Conservation (phyloP, 2,888 invertebrate genomes). For the Trimorus sp. region DNA sequence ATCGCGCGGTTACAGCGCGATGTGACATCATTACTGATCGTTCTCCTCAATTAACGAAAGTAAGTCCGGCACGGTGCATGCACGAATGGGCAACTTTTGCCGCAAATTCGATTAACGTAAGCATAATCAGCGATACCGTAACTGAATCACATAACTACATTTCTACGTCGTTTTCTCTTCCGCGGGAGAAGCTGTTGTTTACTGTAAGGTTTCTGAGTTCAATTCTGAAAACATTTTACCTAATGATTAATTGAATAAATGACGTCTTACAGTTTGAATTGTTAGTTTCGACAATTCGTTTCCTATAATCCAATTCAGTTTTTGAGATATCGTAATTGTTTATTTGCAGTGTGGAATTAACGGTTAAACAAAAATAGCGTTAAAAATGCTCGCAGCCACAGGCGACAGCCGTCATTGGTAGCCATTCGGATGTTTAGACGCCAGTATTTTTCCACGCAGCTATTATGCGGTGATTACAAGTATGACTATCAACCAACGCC, state of each 20-base stretch:
- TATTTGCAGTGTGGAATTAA: background rate
- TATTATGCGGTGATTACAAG: constrained; percentile 39
- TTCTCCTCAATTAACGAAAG: constrained; percentile 40
- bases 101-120: constrained; percentile 58
- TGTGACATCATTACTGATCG: no score
- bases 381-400: constrained; percentile 12
- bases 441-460: constrained; percentile 38
- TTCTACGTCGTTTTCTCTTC: constrained; percentile 70
- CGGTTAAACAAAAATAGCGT: no score
- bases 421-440: constrained; percentile 36
- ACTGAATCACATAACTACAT: constrained; percentile 67
- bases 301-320: no score
- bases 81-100: constrained; percentile 54
- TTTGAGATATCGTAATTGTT: background rate
- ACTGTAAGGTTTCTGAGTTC: constrained; percentile 44
- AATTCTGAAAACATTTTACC: background rate
- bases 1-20: background rate
- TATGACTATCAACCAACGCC: constrained; percentile 17
- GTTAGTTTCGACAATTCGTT: no score
- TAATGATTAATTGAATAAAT: no score
- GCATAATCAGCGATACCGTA: constrained; percentile 59
- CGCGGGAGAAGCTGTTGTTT: constrained; percentile 37
- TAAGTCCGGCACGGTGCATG: constrained; percentile 37
- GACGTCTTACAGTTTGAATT: no score
- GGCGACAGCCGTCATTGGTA: constrained; percentile 43